Conservation (phyloP, 2,797 vertebrate species). For the Trematomus bernacchii region DNA sequence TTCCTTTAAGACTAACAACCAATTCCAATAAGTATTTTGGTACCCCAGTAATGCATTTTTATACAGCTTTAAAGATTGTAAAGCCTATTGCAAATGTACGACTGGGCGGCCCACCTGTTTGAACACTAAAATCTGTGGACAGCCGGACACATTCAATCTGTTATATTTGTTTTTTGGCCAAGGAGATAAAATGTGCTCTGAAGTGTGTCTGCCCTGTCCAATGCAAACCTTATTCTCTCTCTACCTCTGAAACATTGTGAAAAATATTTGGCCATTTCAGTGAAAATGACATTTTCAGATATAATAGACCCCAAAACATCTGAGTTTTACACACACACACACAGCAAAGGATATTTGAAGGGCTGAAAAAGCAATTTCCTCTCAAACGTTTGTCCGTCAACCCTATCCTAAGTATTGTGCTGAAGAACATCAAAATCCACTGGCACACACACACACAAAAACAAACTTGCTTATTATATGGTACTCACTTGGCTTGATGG, state of each 20-base stretch:
- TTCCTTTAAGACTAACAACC: neutral
- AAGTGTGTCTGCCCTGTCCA: neutral
- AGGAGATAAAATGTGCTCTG: neutral
- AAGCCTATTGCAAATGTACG: neutral
- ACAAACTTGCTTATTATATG: neutral
- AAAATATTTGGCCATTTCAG: neutral
- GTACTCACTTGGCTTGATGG: conserved; percentile 94
- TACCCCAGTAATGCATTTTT: neutral
- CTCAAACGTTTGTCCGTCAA: neutral
- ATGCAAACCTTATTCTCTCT: neutral
- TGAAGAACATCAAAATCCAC: neutral
- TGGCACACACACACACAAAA: neutral
- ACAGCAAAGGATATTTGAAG: neutral
- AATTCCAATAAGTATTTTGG: neutral
- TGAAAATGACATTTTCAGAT: neutral
- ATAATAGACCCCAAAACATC: neutral
- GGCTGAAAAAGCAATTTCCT: neutral
- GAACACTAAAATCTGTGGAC: no score
- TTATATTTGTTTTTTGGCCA: neutral
- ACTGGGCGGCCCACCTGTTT: neutral
- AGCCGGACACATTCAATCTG: no score
- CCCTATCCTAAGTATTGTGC: neutral
- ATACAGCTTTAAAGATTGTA: neutral
- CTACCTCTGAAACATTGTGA: neutral
- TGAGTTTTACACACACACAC: neutral